Evolutionary conservation across 2,113 vertebrate genomes (phyloP), one percentile per base, ranked within the genome.

Genomic region (Erpornis zantholeuca): DNA sequence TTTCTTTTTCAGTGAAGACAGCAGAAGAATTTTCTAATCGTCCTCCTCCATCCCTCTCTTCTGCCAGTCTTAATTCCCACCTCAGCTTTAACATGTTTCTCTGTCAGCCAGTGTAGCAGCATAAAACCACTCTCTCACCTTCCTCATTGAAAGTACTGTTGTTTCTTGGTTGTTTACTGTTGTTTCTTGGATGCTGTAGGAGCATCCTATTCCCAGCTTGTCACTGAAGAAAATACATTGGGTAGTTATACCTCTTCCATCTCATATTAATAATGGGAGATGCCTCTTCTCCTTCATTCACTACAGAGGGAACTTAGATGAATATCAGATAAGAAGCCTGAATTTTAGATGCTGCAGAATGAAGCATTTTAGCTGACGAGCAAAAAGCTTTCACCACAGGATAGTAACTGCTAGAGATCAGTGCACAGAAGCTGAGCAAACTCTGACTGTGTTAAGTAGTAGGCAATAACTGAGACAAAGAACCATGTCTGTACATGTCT

Each of bases 401-500:
- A 44, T 15, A 45, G 29, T 21, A 61, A 54, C 25, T 84, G 33
- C 50, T 68, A 63, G 82, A 60, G 36, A 49, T 50, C 10, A 78
- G 14, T 28, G 38, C 64, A 70, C 33, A 86, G 77, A 69, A 92
- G 54, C 45, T 35, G 29, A 50, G 14, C 4, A 59, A 83, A 63
- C 23, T 65, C 12, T 21, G 68, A 40, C 27, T 27, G 2, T 22
- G 16, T 11, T 19, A 45, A 73, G 11, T 10, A 71, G 25, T 22
- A 11, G 50, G 25, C 49, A 73, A 11, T 66, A 66, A 61, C 15
- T 40, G 47, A 78, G 65, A 49, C 59, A 60, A 49, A 88, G 36
- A 83, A 31, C 1, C 0, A 6, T 15, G 4, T 18, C 71, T 72
- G 35, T 5, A 18, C 0, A 0, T 52, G 23, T 28, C 61, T 24